Evolutionary conservation across 2,888 invertebrate genomes (phyloP), one percentile per base, ranked within the genome.

Genomic region (Ypsolopha sequella): DNA sequence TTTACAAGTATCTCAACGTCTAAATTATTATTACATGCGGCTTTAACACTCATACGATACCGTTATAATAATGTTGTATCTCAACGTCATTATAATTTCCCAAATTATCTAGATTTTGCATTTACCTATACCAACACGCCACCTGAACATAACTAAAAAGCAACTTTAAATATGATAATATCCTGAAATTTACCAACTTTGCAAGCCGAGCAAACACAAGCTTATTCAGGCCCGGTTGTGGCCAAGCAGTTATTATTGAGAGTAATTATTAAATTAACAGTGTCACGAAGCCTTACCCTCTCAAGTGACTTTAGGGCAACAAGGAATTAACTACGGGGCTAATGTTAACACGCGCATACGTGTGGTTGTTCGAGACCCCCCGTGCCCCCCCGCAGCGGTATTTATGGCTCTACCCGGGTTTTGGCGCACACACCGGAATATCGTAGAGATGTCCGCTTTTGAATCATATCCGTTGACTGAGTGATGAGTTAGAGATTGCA

Each of bases 241-340:
- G 58, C 64, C 68, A 61, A 63, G 65, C 68, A 79, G 82, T 82
- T 84, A 81, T 82, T 80, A 82, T 80, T 80, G 76, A 77, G 78
- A 81, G 82, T 85, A 84, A 85, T 85, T 85, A 84, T 84, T 84
- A 82, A 85, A 86, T 84, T 81, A 86, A 81, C 84, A 81, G 70
- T 80, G 80, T 81, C 76, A 70, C 69, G 66, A 67, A 74, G 77
- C 74, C 75, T 77, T 77, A 78, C 82, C 82, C 81, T 80, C 82
- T 79, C 79, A 80, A 84, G 79, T 70, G 75, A 80, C 81, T 82
- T 78, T 73, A 76, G 77, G 78, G 76, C 79, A 76, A 81, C 81
- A 80, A 78, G 80, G 85, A 76, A 84, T 82, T 85, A 84, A 82
- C 80, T 77, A 75, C 70, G 69, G 68, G 69, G 74, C 80, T 81